Base-by-base conservation (phyloP, 2,888 invertebrate genomes). In the Pammene fasciana region DNA sequence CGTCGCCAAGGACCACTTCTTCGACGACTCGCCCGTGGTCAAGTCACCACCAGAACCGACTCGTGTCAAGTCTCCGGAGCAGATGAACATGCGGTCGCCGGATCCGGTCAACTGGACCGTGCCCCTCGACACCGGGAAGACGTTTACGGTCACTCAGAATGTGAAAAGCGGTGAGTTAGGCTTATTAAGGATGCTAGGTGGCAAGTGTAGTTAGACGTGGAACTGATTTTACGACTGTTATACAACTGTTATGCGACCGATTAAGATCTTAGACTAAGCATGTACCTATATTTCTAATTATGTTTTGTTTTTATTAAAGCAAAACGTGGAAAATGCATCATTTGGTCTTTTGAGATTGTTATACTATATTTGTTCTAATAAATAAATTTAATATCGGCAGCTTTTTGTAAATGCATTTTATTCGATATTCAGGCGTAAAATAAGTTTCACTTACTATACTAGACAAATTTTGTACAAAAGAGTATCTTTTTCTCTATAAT, bases 31-130 rank as follows among this genome's bases (percentile, higher is more conserved):
- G 0, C 93, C 93, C 0, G 95, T 97, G 76, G 97, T 98, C 38
- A 98, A 98, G 88, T 97, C 97, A 18, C 98, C 98, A 0, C 97
- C 98, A 57, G 98, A 98, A 83, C 97, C 98, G 55, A 98, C 98
- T 56, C 93, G 98, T 81, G 97, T 98, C 72, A 98, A 98, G 89
- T 97, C 97, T 11, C 98, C 98, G 0, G 98, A 98, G 85, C 97
- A 97, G 87, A 96, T 97, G 90, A 95, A 97, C 85, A 97, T 97
- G 96, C 94, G 97, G 76, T 97, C 97, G 18, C 98, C 98, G 13
- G 98, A 98, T 90, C 98, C 98, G 64, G 98, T 98, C 80, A 97
- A 97, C 90, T 98, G 98, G 98, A 98, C 97, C 62, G 97, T 98
- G 72, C 97, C 98, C 66, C 94, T 98, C 82, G 98, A 98, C 89